These are phyloP conservation scores for Acleris literana DNA, from an alignment of 2,888 invertebrate genomes.

Conservation along the genomic window DNA sequence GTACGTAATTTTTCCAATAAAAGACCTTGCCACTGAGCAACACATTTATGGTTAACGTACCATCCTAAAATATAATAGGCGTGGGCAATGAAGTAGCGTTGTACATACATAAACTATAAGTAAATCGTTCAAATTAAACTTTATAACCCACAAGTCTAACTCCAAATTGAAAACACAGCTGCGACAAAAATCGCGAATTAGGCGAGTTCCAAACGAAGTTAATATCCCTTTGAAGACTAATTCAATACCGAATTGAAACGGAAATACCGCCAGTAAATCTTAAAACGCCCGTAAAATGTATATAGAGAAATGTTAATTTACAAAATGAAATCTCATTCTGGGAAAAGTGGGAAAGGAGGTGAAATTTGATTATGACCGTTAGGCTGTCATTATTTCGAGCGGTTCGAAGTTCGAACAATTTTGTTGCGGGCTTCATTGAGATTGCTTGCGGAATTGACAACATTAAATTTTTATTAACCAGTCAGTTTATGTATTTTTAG, in stretches of 20 bases:
- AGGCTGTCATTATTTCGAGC: slow-evolving; percentile 68
- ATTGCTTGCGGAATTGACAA: too few relatives aligned
- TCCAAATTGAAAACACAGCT: slow-evolving; percentile 26
- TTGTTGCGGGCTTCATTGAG: slow-evolving; percentile 28
- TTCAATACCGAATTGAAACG: slow-evolving; percentile 42
- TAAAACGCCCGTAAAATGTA: slow-evolving; percentile 64
- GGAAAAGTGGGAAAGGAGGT: slow-evolving; percentile 64
- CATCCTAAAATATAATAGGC: too few relatives aligned
- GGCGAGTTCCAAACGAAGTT: slow-evolving; percentile 32
- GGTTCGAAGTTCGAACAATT: slow-evolving; percentile 36
- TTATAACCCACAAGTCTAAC: not conserved
- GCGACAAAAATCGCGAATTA: slow-evolving; percentile 26
- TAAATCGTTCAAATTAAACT: not conserved
- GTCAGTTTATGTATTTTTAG: too few relatives aligned
- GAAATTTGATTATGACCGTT: slow-evolving; percentile 78
- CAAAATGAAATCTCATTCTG: slow-evolving; percentile 65
- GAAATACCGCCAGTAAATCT: slow-evolving; percentile 55
- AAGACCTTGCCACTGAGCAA: too few relatives aligned
- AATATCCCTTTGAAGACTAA: slow-evolving; percentile 41
- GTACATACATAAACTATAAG: too few relatives aligned
- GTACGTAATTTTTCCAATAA: too few relatives aligned
- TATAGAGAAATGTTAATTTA: slow-evolving; percentile 76
- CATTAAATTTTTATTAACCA: too few relatives aligned
- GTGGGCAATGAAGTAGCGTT: too few relatives aligned
- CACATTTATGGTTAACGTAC: too few relatives aligned